phyloP scores from a whole-genome alignment of 2,888 invertebrate species.

The Limnephilus marmoratus region DNA sequence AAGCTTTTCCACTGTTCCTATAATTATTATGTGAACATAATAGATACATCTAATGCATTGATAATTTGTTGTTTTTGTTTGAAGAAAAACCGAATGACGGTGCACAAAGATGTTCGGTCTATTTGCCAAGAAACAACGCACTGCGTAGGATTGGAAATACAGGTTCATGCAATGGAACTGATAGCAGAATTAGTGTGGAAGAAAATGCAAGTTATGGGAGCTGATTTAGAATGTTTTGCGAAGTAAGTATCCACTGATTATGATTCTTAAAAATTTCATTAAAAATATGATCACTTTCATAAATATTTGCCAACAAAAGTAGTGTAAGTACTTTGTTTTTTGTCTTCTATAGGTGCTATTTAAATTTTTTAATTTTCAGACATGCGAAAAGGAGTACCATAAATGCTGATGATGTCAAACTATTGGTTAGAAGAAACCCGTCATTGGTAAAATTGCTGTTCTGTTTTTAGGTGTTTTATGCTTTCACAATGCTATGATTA shows the following conservation, averaged over 20 bases:
- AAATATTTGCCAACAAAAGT: not conserved
- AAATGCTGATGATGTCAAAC: slow-evolving; percentile 81
- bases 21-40: not conserved
- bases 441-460: slow-evolving; percentile 74
- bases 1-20: not conserved
- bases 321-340: not conserved
- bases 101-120: slow-evolving; percentile 77
- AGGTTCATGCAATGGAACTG: slow-evolving; percentile 77
- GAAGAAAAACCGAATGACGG: slow-evolving; percentile 78
- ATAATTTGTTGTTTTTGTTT: slow-evolving; percentile 66
- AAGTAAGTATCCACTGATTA: slow-evolving; percentile 73
- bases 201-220: slow-evolving; percentile 77
- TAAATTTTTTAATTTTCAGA: slow-evolving; percentile 70
- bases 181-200: slow-evolving; percentile 79
- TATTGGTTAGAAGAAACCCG: slow-evolving; percentile 79
- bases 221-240: slow-evolving; percentile 82
- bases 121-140: slow-evolving; percentile 78
- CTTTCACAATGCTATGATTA: not conserved
- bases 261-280: not conserved
- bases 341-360: not conserved
- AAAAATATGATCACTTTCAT: not conserved
- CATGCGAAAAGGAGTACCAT: slow-evolving; percentile 81
- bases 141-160: slow-evolving; percentile 75
- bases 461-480: too few relatives aligned
- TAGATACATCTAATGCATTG: not conserved